Evolutionary conservation across 2,113 vertebrate species (phyloP).

Genomic region (Osmerus eperlanus): DNA sequence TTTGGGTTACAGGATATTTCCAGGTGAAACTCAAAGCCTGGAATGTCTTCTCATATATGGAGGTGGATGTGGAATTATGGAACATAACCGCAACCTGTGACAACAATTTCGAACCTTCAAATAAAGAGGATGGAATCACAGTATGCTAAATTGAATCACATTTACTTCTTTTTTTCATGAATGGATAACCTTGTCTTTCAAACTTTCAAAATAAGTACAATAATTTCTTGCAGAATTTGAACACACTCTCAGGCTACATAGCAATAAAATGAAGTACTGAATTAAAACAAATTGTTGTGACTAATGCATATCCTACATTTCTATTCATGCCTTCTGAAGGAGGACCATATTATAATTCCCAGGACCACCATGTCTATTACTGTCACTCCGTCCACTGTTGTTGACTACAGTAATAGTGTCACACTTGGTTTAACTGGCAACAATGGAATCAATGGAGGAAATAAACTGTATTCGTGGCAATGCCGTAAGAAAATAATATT

Average conservation of each 20-base stretch:
- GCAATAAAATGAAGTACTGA: too few species aligned
- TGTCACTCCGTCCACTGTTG: conserved; percentile 12
- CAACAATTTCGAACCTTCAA: conserved; percentile 35
- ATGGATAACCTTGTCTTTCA: too few species aligned
- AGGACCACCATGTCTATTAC: conserved; percentile 12
- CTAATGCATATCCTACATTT: neutral
- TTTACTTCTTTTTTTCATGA: too few species aligned
- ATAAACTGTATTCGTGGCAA: conserved; percentile 23
- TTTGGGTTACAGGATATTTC: conserved; percentile 49
- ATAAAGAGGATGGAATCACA: conserved; percentile 18
- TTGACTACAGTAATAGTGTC: neutral
- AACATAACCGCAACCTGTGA: conserved; percentile 69
- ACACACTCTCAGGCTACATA: too few species aligned
- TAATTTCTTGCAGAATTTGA: too few species aligned
- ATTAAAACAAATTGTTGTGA: neutral
- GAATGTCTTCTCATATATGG: conserved; percentile 76
- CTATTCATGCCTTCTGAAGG: neutral
- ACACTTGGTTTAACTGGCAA: conserved; percentile 18
- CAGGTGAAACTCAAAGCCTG: conserved; percentile 72
- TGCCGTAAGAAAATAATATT: conserved; percentile 52
- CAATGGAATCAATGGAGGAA: neutral
- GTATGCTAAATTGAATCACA: neutral
- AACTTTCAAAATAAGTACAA: too few species aligned
- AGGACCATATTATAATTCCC: neutral
- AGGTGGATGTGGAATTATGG: conserved; percentile 75